Conservation (phyloP, 1,140 invertebrate species). For the Pogonus chalceus region DNA sequence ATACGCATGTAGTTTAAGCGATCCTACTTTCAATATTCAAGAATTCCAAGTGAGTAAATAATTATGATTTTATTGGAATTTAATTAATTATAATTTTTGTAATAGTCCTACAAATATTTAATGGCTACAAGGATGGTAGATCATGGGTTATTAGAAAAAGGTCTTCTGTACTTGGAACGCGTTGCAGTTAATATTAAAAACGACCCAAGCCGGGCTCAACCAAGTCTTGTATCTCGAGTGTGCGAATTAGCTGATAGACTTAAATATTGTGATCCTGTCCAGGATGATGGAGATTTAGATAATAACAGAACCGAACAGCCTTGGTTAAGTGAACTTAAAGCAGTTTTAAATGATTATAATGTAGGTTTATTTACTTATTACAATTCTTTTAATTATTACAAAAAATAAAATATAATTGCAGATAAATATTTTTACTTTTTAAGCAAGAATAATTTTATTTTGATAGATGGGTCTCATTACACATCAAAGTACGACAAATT, state of each 20-base stretch:
- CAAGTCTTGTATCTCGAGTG: constrained; percentile 52
- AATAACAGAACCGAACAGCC: constrained; percentile 35
- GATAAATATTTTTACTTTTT: constrained; percentile 1
- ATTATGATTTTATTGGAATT: constrained; percentile 2
- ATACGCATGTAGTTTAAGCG: constrained; percentile 75
- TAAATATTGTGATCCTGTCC: constrained; percentile 67
- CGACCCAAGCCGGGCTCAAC: constrained; percentile 44
- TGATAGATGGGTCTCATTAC: constrained; percentile 23
- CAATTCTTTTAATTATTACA: background rate
- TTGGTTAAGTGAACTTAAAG: constrained; percentile 41
- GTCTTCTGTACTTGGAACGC: constrained; percentile 72
- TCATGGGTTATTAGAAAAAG: constrained; percentile 63
- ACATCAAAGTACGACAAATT: constrained; percentile 15
- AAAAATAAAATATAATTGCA: background rate
- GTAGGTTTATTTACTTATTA: constrained; percentile 21
- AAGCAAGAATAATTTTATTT: constrained; percentile 5
- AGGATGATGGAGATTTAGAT: constrained; percentile 30
- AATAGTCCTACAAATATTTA: constrained; percentile 63
- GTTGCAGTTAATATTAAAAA: constrained; percentile 56
- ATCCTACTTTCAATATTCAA: constrained; percentile 59
- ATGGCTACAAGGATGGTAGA: constrained; percentile 66
- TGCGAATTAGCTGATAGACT: constrained; percentile 58
- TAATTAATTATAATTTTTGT: constrained; percentile 15
- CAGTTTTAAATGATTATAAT: constrained; percentile 33
- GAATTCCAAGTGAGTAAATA: constrained; percentile 52